phyloP scores from a whole-genome alignment of 2,113 vertebrate species.

The Cranoglanis bouderius region DNA sequence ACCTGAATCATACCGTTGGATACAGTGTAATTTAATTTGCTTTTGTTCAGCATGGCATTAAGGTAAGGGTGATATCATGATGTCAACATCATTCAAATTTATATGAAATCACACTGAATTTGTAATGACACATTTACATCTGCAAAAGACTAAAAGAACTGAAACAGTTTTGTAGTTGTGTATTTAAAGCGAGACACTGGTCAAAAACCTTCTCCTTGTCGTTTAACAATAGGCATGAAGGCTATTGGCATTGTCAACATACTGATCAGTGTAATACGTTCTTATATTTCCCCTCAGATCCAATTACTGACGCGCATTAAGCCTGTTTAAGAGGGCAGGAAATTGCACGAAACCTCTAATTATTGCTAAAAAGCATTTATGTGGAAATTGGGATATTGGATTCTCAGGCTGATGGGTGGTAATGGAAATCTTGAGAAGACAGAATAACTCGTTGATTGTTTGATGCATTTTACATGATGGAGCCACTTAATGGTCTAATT shows the following conservation, averaged over 20 bases:
- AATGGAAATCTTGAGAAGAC: constrained; percentile 58
- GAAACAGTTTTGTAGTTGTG: not conserved
- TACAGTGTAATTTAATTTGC: not conserved
- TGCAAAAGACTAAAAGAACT: not conserved
- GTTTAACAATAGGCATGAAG: constrained; percentile 16
- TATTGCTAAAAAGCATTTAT: constrained; percentile 65
- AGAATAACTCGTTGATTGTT: constrained; percentile 48
- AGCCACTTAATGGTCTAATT: not conserved
- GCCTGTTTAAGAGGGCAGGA: constrained; percentile 57
- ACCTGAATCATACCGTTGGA: not conserved
- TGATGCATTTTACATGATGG: constrained; percentile 34
- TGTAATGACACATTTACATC: not conserved
- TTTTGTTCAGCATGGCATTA: not conserved
- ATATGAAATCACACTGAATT: not conserved
- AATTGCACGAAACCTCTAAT: constrained; percentile 63
- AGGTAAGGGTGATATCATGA: not conserved
- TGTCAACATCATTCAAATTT: not conserved
- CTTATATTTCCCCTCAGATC: constrained; percentile 38
- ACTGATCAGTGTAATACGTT: constrained; percentile 44
- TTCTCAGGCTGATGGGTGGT: constrained; percentile 57
- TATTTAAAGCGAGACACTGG: not conserved
- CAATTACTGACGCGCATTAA: constrained; percentile 51
- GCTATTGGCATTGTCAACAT: constrained; percentile 25
- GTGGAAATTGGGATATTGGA: constrained; percentile 66
- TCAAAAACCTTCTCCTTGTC: not conserved